Evolutionary conservation across 2,888 invertebrate genomes (phyloP).

Genomic region (Carcina quercana): DNA sequence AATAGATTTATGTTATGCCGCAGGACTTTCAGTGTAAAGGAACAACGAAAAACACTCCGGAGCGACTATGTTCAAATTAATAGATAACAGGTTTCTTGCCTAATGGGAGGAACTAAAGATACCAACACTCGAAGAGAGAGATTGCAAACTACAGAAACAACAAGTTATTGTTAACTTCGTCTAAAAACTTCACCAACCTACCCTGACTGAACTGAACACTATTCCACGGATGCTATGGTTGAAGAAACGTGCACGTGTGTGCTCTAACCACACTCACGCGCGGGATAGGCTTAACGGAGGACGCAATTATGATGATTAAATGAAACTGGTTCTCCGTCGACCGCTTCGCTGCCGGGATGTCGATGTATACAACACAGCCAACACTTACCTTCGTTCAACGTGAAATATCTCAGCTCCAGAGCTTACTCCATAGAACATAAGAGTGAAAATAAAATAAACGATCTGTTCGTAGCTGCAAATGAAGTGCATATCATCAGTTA

Average conservation of each 20-base stretch:
- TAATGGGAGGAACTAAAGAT: too few species aligned
- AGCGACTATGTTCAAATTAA: too few species aligned
- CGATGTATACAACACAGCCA: conserved; percentile 40
- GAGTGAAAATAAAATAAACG: conserved; percentile 2
- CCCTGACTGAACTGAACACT: too few species aligned
- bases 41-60: too few species aligned
- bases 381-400: conserved; percentile 16
- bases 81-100: too few species aligned
- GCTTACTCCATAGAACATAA: conserved; percentile 1
- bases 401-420: background rate
- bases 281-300: conserved; percentile 62
- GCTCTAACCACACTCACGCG: conserved; percentile 31
- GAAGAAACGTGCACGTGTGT: conserved; percentile 19
- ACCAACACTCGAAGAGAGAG: too few species aligned
- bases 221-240: conserved; percentile 6
- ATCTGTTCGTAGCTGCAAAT: conserved; percentile 3
- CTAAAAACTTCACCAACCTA: too few species aligned
- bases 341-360: conserved; percentile 44
- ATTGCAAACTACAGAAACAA: too few species aligned
- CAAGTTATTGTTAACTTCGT: too few species aligned
- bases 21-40: too few species aligned
- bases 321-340: conserved; percentile 61
- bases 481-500: conserved; percentile 8
- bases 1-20: too few species aligned
- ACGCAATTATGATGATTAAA: conserved; percentile 72